phyloP scores from a whole-genome alignment of 2,888 invertebrate genomes.

The Tineola bisselliella region DNA sequence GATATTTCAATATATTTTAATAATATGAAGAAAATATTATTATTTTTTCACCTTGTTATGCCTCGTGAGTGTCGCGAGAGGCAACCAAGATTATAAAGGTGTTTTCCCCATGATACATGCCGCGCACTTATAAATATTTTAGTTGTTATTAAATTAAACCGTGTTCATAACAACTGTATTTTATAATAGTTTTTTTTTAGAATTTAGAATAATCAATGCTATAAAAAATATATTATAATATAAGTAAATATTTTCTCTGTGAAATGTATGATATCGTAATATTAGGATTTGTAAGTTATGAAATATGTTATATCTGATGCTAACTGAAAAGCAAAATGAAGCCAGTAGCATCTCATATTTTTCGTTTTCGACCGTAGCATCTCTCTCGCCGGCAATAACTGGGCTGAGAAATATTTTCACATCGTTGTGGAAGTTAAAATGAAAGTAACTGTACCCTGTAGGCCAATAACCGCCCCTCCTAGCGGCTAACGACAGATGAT shows the following conservation, averaged over 20 bases:
- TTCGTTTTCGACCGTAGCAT: conserved; percentile 33
- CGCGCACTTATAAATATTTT: too few relatives aligned
- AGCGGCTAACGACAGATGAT: conserved; percentile 42
- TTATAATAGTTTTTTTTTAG: too few relatives aligned
- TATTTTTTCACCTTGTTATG: too few relatives aligned
- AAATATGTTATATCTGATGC: not conserved
- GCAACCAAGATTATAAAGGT: too few relatives aligned
- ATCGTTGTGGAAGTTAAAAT: conserved; percentile 65
- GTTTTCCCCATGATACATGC: too few relatives aligned
- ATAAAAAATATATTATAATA: too few relatives aligned
- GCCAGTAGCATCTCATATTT: conserved; percentile 9
- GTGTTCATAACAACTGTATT: too few relatives aligned
- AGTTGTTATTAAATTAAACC: too few relatives aligned
- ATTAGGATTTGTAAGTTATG: not conserved
- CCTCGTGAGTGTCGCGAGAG: too few relatives aligned
- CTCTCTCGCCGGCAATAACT: conserved; percentile 57
- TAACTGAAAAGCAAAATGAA: not conserved
- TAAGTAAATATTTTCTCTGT: too few relatives aligned
- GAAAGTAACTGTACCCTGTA: conserved; percentile 60
- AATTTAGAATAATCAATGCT: too few relatives aligned
- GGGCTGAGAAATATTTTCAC: conserved; percentile 62
- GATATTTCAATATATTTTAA: not conserved
- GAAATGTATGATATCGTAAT: not conserved
- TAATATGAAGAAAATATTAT: not conserved
- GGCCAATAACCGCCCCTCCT: conserved; percentile 42